Base-by-base conservation (phyloP, 92 coral and sea anemone genomes). In the Blastomussa wellsi region DNA sequence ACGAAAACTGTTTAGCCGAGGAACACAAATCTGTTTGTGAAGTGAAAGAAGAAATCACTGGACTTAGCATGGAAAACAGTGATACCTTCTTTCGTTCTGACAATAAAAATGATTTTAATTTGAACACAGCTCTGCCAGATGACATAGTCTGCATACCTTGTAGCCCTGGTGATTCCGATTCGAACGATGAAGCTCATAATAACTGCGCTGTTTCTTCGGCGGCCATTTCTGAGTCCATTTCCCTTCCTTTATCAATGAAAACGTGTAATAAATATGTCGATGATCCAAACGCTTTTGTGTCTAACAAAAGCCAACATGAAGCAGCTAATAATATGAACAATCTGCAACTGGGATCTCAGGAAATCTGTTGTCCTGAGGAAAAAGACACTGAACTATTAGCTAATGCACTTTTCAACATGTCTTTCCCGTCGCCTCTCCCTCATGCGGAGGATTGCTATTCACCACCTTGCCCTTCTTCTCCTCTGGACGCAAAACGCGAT, bases 361-460 rank as follows among this genome's bases (percentile, higher is more conserved):
- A 73, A 57, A 32, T 14, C 20, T 33, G 11, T 71, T 39, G 41
- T 44, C 66, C 74, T 14, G 20, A 74, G 11, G 87, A 83, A 83
- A 74, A 62, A 66, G 76, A 69, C 10, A 26, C 86, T 12, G 86
- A 81, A 31, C 79, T 90, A 20, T 92, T 85, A 48, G 93, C 90
- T 22, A 92, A 91, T 67, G 98, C 95, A 0, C 80, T 94, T 39
- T 94, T 92, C 59, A 92, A 90, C 77, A 94, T 94, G 98, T 94
- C 98, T 7, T 90, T 71, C 60, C 74, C 89, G 86, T 94, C 98
- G 41, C 98, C 95, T 24, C 77, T 38, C 10, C 44, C 89, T 29
- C 39, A 42, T 17, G 82, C 66, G 9, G 83, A 72, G 26, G 72
- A 64, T 24, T 74, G 82, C 28, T 44, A 38, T n/a, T 94, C 98